Conservation (phyloP, 2,113 vertebrate genomes). For the Malurus alboscapulatus region DNA sequence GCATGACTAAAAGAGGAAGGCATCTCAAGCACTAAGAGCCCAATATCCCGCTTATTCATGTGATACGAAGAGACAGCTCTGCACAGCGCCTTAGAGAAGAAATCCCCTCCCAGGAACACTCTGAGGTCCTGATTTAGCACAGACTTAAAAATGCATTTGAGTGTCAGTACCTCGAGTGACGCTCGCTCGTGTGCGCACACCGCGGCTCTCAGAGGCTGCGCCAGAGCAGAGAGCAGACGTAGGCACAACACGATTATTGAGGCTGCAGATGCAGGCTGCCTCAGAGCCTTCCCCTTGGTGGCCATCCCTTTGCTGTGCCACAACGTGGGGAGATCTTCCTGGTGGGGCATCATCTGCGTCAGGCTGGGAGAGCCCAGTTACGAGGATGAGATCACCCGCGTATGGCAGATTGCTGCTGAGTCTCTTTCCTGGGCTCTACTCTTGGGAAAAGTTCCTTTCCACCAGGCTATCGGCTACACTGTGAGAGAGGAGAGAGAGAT, state of each 20-base stretch:
- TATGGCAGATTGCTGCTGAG: not conserved
- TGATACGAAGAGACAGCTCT: slow-evolving; percentile 51
- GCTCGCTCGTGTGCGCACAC: not conserved
- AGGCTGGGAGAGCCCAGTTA: not conserved
- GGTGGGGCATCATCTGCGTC: not conserved
- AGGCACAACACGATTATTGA: not conserved
- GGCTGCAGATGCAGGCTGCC: not conserved
- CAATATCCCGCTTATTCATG: not conserved
- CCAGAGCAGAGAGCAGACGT: not conserved
- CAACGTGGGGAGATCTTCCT: rapidly evolving
- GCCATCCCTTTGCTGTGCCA: not conserved
- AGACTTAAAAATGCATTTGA: slow-evolving; percentile 49
- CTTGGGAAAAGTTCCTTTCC: not conserved
- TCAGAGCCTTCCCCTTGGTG: not conserved
- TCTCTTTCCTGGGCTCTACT: not conserved
- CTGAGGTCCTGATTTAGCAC: slow-evolving; percentile 58
- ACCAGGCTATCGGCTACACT: not conserved
- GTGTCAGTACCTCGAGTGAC: not conserved
- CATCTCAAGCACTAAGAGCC: slow-evolving; percentile 32
- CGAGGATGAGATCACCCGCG: not conserved
- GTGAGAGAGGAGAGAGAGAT: not conserved
- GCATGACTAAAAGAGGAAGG: slow-evolving; percentile 1
- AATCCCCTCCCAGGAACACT: slow-evolving; percentile 42
- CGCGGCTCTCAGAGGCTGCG: not conserved
- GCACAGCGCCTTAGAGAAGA: slow-evolving; percentile 36